Conservation (phyloP, 2,113 vertebrate genomes). For the human (Homo sapiens) region GRCh38 chr7:150279501-150280000, state of each 20-base stretch:
- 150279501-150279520: no score
- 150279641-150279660: not conserved
- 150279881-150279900: slow-evolving; percentile 21
- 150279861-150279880: not conserved
- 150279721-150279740: not conserved
- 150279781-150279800: not conserved
- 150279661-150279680: not conserved
- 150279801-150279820: not conserved
- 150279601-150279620: not conserved
- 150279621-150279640: fast-evolving
- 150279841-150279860: not conserved
- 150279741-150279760: not conserved
- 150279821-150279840: slow-evolving; percentile 22
- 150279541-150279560: fast-evolving
- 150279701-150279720: not conserved
- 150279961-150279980: not conserved
- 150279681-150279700: not conserved
- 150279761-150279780: not conserved
- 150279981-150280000: not conserved
- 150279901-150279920: not conserved
- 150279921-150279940: not conserved
- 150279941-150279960: not conserved
- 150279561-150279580: not conserved
- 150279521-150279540: not conserved
- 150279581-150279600: fast-evolving